phyloP scores from a whole-genome alignment of 2,797 vertebrate species.

The Pelobates cultripes region DNA sequence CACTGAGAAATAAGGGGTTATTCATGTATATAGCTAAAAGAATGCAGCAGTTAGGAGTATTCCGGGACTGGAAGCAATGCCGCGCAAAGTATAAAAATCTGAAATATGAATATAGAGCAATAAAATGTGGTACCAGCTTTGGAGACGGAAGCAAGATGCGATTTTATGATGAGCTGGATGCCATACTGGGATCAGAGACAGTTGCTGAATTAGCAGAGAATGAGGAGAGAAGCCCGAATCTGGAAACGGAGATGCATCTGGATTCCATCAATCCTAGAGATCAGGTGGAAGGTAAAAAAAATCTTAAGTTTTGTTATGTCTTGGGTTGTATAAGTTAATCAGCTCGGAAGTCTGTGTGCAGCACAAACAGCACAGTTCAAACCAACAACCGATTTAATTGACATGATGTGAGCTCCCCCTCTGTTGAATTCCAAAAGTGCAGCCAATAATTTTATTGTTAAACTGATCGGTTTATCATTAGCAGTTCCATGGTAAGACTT shows the following conservation, averaged over 20 bases:
- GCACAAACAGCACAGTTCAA: conserved; percentile 46
- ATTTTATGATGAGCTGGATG: conserved; percentile 75
- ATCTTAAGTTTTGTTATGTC: conserved; percentile 49
- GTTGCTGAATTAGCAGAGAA: conserved; percentile 65
- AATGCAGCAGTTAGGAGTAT: conserved; percentile 84
- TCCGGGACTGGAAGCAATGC: conserved; percentile 88
- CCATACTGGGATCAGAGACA: conserved; percentile 68
- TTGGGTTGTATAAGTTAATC: neutral
- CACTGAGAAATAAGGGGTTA: conserved; percentile 82
- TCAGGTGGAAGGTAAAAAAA: conserved; percentile 66
- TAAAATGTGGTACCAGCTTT: conserved; percentile 71
- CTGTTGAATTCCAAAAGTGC: conserved; percentile 60
- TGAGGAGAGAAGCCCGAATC: conserved; percentile 63
- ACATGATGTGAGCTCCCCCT: conserved; percentile 51
- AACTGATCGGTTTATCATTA: neutral
- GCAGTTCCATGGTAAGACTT: too few relatives aligned
- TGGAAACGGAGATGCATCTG: conserved; percentile 59
- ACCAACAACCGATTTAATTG: conserved; percentile 54
- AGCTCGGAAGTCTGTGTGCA: conserved; percentile 39
- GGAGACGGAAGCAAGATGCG: conserved; percentile 75
- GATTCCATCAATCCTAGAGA: conserved; percentile 54
- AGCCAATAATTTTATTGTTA: neutral
- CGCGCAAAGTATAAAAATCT: conserved; percentile 87
- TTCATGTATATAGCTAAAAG: conserved; percentile 89
- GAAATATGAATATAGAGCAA: conserved; percentile 80